Percentiles rank a stretch among this genome's conserved stretches.
Conservation (phyloP, 2,888 invertebrate species). For the Entomobrya multifasciata region DNA sequence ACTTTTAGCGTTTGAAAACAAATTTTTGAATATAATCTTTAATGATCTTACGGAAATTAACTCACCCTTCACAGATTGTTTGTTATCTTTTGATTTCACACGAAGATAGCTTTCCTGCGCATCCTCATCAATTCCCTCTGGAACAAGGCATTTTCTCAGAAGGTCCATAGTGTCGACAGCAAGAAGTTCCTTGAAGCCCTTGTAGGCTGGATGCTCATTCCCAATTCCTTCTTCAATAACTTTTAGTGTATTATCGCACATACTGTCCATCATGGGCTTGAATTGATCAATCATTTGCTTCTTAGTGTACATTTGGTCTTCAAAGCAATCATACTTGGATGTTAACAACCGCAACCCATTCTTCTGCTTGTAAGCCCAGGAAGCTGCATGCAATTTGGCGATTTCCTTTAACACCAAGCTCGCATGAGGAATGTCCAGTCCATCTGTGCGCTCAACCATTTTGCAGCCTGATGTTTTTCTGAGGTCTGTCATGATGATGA, state of each 20-base stretch:
- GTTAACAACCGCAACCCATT: slow-evolving; percentile 14
- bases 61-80: slow-evolving; percentile 26
- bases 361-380: slow-evolving; percentile 64
- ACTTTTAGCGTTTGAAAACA: not conserved
- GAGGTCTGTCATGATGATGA: slow-evolving; percentile 58
- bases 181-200: not conserved
- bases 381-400: slow-evolving; percentile 65
- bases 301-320: slow-evolving; percentile 34
- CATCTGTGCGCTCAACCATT: slow-evolving; percentile 73
- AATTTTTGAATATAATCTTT: not conserved
- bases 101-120: slow-evolving; percentile 32
- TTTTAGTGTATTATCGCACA: not conserved
- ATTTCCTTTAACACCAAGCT: slow-evolving; percentile 75
- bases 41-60: not conserved
- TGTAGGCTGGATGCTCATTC: slow-evolving; percentile 21
- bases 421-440: slow-evolving; percentile 75
- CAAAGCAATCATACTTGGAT: slow-evolving; percentile 37
- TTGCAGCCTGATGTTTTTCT: slow-evolving; percentile 66
- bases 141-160: not conserved
- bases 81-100: slow-evolving; percentile 42
- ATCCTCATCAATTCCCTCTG: slow-evolving; percentile 59
- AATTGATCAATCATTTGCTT: slow-evolving; percentile 36
- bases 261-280: slow-evolving; percentile 27
- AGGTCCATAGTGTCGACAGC: not conserved
- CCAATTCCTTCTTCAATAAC: slow-evolving; percentile 26